phyloP scores from a whole-genome alignment of 2,888 invertebrate genomes.

The Synergus laeviventris region DNA sequence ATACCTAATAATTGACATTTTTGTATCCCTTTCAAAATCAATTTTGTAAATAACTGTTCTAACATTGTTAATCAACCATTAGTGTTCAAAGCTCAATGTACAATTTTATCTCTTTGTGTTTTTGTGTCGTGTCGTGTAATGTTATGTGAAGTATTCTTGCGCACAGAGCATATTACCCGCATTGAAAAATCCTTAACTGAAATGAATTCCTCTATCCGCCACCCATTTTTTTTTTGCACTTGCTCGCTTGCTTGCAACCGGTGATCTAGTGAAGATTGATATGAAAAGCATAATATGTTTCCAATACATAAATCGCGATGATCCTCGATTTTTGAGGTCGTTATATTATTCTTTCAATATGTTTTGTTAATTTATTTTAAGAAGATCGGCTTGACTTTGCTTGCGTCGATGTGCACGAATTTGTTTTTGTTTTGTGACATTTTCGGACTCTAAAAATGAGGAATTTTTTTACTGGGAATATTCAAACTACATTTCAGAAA shows the following conservation, averaged over 20 bases:
- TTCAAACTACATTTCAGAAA: constrained; percentile 21
- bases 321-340: constrained; percentile 14
- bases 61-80: constrained; percentile 44
- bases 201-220: constrained; percentile 50
- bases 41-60: constrained; percentile 51
- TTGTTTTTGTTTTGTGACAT: constrained; percentile 50
- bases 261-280: constrained; percentile 34
- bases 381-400: constrained; percentile 46
- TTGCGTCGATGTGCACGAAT: constrained; percentile 63
- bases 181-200: constrained; percentile 49
- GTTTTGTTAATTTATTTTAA: constrained; percentile 46
- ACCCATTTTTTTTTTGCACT: constrained; percentile 56
- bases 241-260: constrained; percentile 62
- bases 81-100: constrained; percentile 49
- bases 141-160: constrained; percentile 49
- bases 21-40: not conserved
- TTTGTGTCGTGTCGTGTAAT: constrained; percentile 45
- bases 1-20: not conserved
- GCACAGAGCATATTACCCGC: constrained; percentile 44
- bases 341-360: constrained; percentile 41
- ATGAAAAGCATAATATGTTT: constrained; percentile 25
- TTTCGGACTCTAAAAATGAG: constrained; percentile 42
- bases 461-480: constrained; percentile 39
- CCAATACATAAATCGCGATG: constrained; percentile 8
- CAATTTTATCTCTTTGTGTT: constrained; percentile 39